Evolutionary conservation across 2,888 invertebrate species (phyloP).

Genomic region (Zaprionus obscuricornis): DNA sequence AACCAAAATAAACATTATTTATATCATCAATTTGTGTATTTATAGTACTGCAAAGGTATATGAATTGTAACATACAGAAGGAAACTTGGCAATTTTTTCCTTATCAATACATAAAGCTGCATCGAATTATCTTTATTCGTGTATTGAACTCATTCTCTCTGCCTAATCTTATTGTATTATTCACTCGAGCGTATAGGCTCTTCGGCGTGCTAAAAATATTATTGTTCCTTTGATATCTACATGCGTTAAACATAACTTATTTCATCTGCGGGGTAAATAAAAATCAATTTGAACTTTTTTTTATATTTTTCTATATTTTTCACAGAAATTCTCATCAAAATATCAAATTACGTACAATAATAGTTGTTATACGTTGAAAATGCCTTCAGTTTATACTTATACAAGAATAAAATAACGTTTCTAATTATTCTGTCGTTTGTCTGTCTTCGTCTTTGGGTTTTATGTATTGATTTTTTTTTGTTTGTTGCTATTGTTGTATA

Average conservation of each 20-base stretch:
- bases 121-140: too few relatives aligned
- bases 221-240: too few relatives aligned
- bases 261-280: slow-evolving; percentile 56
- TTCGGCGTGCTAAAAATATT: too few relatives aligned
- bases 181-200: too few relatives aligned
- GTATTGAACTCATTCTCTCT: too few relatives aligned
- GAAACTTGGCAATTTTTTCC: too few relatives aligned
- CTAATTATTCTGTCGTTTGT: slow-evolving; percentile 56
- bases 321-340: slow-evolving; percentile 82
- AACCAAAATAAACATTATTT: slow-evolving; percentile 59
- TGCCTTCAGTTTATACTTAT: slow-evolving; percentile 75
- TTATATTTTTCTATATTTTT: slow-evolving; percentile 69
- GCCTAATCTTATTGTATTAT: too few relatives aligned
- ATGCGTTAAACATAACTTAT: slow-evolving; percentile 44
- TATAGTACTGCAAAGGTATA: slow-evolving; percentile 5
- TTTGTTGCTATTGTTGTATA: slow-evolving; percentile 36
- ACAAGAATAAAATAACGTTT: slow-evolving; percentile 74
- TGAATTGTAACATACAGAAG: neutral
- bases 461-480: slow-evolving; percentile 31
- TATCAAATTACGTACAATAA: slow-evolving; percentile 82
- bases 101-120: too few relatives aligned
- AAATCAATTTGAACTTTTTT: slow-evolving; percentile 48
- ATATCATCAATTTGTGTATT: slow-evolving; percentile 19
- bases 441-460: slow-evolving; percentile 20
- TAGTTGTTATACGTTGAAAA: slow-evolving; percentile 74